Percentiles rank a stretch among this genome's conserved stretches.
Conservation (phyloP, 1,140 invertebrate species). For the Neodiprion lecontei region DNA sequence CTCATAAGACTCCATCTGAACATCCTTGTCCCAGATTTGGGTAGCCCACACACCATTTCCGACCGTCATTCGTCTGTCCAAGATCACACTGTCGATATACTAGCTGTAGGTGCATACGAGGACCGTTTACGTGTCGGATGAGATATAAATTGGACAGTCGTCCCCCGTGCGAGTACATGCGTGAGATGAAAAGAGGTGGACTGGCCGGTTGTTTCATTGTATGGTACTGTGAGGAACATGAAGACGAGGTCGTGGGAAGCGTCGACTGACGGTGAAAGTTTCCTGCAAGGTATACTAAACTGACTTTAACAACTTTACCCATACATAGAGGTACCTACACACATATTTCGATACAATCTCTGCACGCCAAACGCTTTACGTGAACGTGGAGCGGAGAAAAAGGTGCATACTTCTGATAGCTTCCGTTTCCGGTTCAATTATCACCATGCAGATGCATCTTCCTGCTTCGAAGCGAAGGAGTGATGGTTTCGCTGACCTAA, state of each 20-base stretch:
- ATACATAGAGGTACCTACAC: conserved; percentile 12
- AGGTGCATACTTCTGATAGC: conserved; percentile 25
- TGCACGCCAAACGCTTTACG: conserved; percentile 24
- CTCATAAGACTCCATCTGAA: background rate
- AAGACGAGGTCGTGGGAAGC: conserved; percentile 41
- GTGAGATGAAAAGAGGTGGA: conserved; percentile 21
- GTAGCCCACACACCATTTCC: background rate
- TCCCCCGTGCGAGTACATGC: background rate
- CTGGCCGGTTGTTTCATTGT: conserved; percentile 9
- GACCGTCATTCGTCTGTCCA: background rate
- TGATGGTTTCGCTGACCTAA: too few species aligned
- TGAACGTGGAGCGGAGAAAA: conserved; percentile 20
- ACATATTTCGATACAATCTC: conserved; percentile 42
- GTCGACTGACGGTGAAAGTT: conserved; percentile 46
- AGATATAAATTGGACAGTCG: conserved; percentile 16
- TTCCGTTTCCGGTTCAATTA: conserved; percentile 37
- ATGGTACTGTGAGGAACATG: conserved; percentile 22
- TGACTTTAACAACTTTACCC: conserved; percentile 26
- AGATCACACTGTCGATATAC: too few species aligned
- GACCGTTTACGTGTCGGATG: background rate
- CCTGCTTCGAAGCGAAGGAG: background rate
- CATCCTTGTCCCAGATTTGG: background rate
- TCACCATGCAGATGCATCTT: background rate
- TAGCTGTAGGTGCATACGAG: background rate
- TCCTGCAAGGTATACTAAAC: conserved; percentile 23